Evolutionary conservation across 2,888 invertebrate species (phyloP).

Genomic region (Xanthorhoe designata): DNA sequence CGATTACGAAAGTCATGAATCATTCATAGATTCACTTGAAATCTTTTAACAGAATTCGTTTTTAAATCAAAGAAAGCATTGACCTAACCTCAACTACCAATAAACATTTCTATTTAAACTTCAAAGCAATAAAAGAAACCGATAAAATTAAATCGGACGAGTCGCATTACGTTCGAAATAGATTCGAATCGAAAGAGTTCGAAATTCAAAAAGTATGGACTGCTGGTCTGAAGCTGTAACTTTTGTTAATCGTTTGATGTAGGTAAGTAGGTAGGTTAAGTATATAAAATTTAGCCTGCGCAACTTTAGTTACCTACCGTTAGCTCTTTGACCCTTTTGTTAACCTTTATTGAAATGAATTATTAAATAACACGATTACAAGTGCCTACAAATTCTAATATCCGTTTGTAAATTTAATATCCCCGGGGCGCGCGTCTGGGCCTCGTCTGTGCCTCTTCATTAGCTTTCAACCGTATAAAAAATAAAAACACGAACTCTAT

Average conservation of each 20-base stretch:
- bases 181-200: slow-evolving; percentile 14
- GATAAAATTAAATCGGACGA: slow-evolving; percentile 34
- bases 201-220: neutral
- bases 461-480: slow-evolving; percentile 42
- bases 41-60: slow-evolving; percentile 3
- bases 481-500: slow-evolving; percentile 23
- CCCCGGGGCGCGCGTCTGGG: slow-evolving; percentile 33
- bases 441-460: slow-evolving; percentile 42
- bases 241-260: neutral
- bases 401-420: slow-evolving; percentile 51
- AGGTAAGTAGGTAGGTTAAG: too few species aligned
- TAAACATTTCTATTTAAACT: slow-evolving; percentile 40
- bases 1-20: neutral
- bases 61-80: slow-evolving; percentile 35
- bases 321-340: neutral
- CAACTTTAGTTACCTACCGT: too few species aligned
- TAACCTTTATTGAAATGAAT: neutral
- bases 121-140: slow-evolving; percentile 39
- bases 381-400: slow-evolving; percentile 57
- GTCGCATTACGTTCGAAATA: slow-evolving; percentile 19
- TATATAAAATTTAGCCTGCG: too few species aligned
- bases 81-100: slow-evolving; percentile 33
- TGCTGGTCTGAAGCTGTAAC: too few species aligned
- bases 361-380: slow-evolving; percentile 34
- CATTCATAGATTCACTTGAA: neutral